Conservation (phyloP, 2,888 invertebrate genomes). For the Philereme vetulata region DNA sequence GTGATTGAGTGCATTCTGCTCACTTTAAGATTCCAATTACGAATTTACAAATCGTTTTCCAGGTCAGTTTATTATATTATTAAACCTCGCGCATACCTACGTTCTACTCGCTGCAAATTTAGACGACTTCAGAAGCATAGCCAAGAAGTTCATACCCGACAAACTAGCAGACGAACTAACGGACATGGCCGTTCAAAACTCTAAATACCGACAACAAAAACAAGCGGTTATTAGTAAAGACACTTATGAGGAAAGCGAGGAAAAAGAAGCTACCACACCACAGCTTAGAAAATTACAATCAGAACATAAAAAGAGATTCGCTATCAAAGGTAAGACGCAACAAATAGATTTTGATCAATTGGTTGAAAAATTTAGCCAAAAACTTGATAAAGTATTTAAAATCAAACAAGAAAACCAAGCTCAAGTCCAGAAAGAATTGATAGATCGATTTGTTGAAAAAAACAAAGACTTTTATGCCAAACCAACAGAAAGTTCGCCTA, state of each 20-base stretch:
- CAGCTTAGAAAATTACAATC: background rate
- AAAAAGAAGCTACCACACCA: background rate
- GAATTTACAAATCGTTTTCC: background rate
- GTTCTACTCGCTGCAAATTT: conserved; percentile 54
- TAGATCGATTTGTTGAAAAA: background rate
- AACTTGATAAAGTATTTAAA: conserved; percentile 38
- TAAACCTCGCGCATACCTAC: conserved; percentile 20
- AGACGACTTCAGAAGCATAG: conserved; percentile 54
- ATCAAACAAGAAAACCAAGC: conserved; percentile 1
- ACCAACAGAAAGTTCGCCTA: background rate
- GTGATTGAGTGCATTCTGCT: too few species aligned
- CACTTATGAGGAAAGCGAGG: conserved; percentile 5
- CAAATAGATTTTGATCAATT: conserved; percentile 47
- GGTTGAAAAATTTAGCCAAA: conserved; percentile 49
- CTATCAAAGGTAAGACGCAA: conserved; percentile 23
- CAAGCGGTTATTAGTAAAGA: background rate
- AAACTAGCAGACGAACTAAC: conserved; percentile 47
- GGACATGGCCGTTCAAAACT: conserved; percentile 36
- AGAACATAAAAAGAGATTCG: conserved; percentile 19
- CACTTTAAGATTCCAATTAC: too few species aligned
- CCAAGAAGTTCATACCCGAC: conserved; percentile 49
- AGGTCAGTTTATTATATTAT: conserved; percentile 24
- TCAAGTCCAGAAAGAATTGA: background rate
- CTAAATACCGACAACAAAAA: conserved; percentile 20
- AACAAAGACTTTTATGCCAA: background rate